phyloP scores from a whole-genome alignment of 2,888 invertebrate genomes.

The Brenthis daphne region DNA sequence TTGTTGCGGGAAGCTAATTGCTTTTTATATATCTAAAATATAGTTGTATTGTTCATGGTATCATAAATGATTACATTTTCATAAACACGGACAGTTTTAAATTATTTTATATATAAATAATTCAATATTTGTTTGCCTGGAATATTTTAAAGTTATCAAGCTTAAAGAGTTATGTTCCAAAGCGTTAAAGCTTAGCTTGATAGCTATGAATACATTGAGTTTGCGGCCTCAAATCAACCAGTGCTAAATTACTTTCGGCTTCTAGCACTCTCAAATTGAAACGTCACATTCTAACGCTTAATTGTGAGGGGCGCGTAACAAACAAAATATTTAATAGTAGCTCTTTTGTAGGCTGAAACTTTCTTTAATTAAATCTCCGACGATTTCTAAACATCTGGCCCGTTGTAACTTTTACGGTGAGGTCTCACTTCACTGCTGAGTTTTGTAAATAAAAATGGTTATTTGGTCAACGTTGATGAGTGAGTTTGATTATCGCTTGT shows the following conservation, averaged over 20 bases:
- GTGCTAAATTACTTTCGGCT: slow-evolving; percentile 39
- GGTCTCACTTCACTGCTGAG: slow-evolving; percentile 29
- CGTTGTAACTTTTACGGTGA: slow-evolving; percentile 33
- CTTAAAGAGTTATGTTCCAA: background rate
- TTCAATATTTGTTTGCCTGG: no score
- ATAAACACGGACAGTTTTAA: no score
- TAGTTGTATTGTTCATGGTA: no score
- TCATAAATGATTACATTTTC: no score
- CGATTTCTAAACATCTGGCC: slow-evolving; percentile 47
- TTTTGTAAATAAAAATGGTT: no score
- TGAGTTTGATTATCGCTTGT: no score
- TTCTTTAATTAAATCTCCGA: slow-evolving; percentile 48
- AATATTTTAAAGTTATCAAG: no score
- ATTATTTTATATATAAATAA: no score
- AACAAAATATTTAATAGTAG: slow-evolving; percentile 46
- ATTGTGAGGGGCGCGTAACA: slow-evolving; percentile 34
- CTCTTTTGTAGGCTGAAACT: slow-evolving; percentile 43
- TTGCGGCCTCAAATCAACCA: slow-evolving; percentile 30
- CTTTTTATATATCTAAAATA: no score
- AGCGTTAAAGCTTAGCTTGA: slow-evolving; percentile 5
- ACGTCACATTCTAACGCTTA: slow-evolving; percentile 41
- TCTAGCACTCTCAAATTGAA: slow-evolving; percentile 40
- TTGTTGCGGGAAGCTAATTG: no score
- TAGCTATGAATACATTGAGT: slow-evolving; percentile 29
- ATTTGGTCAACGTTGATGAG: no score